Conservation (phyloP, 2,797 vertebrate genomes). For the Streptopelia turtur region DNA sequence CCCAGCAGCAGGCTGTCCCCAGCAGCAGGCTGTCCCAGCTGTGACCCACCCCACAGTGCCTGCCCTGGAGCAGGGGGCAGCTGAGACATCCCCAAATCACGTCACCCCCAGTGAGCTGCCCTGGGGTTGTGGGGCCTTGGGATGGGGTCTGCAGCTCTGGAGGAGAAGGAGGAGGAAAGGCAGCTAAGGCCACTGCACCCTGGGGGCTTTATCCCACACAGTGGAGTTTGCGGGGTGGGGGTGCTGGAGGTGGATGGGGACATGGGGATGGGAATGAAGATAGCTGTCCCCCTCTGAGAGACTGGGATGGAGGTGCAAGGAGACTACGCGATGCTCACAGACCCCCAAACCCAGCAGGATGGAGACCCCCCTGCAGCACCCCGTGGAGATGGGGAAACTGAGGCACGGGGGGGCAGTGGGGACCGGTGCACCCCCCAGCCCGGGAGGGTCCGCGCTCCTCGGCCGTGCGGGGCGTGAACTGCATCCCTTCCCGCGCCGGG, state of each 20-base stretch:
- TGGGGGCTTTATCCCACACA: background rate
- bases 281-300: too few species aligned
- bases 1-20: constrained; percentile 32
- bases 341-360: too few species aligned
- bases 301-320: too few species aligned
- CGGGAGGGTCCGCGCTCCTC: background rate
- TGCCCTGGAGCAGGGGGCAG: background rate
- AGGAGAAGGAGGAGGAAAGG: background rate
- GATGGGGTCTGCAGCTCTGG: background rate
- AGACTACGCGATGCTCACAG: too few species aligned
- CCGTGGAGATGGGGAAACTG: background rate
- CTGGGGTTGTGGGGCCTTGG: background rate
- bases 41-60: background rate
- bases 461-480: background rate
- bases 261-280: too few species aligned
- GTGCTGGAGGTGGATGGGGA: background rate
- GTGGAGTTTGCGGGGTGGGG: background rate
- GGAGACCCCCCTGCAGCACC: too few species aligned
- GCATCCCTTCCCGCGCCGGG: background rate
- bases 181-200: background rate
- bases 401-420: background rate
- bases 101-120: background rate
- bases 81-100: background rate
- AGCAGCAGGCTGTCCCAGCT: constrained; percentile 59
- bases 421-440: background rate